Base-by-base conservation (phyloP, 1,140 invertebrate genomes). In the Batillaria attramentaria region DNA sequence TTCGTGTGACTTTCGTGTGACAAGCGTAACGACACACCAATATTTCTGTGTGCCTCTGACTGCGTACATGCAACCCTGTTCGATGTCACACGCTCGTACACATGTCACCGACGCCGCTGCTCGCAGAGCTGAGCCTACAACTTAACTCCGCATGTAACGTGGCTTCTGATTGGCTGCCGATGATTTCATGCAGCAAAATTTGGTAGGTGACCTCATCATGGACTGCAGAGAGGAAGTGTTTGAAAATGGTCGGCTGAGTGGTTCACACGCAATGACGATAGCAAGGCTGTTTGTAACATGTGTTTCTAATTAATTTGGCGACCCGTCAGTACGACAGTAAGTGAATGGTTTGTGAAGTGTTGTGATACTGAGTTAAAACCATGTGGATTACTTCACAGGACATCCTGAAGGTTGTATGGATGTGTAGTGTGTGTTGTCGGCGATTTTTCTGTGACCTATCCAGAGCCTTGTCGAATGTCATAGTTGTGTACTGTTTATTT, bases 141-240 rank as follows among this genome's bases (percentile, higher is more conserved):
- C 31, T 72, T 50, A 69, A 74, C 28, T 37, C 33, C 43, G 60
- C 16, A 81, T 46, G 24, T n/a, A 72, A 81, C 69, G 62, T 28
- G 20, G 42, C n/a, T 54, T 81, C 35, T 81, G 69, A 81, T 81
- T 81, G 80, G 80, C 43, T 65, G 77, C n/a, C 66, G 73, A 76
- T 81, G 80, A 81, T 73, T 74, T 81, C 80, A 81, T 79, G 65
- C 68, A 43, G 72, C 73, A 78, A 75, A 76, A 73, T 79, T 75
- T 79, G 73, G 80, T 50, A 75, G 79, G 75, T 81, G 80, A 81
- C 80, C 77, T 81, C 80, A 79, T 78, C 72, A 43, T 35, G 75
- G 76, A 62, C 66, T 77, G 72, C 72, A 70, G 57, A 72, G 60
- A 60, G 69, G 69, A 72, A 79, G 69, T 72, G 60, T 72, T 79